Evolutionary conservation across 2,888 invertebrate genomes (phyloP).

Genomic region (Mesorhabditis belari): DNA sequence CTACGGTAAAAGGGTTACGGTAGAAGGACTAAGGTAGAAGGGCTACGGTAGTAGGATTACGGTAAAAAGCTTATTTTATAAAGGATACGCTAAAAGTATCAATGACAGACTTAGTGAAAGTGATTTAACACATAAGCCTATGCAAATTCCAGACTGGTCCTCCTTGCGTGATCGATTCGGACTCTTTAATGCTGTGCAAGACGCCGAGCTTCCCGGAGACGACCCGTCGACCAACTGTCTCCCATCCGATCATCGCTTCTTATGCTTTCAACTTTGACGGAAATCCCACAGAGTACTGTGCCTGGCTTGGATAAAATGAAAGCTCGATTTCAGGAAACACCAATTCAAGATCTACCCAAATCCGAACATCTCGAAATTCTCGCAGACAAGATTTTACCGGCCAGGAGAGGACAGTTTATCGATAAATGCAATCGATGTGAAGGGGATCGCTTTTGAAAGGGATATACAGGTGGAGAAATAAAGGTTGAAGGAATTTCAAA

Average conservation of each 20-base stretch:
- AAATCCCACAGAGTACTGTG: conserved; percentile 58
- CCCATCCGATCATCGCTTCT: conserved; percentile 69
- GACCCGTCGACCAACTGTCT: conserved; percentile 2
- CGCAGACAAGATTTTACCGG: conserved; percentile 26
- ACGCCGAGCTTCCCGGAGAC: conserved; percentile 34
- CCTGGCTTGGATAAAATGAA: neutral
- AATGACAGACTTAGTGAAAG: no score
- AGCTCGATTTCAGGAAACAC: conserved; percentile 11
- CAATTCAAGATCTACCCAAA: conserved; percentile 31
- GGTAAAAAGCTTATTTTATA: no score
- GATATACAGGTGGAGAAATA: conserved; percentile 13
- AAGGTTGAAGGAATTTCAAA: neutral
- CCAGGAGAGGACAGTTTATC: conserved; percentile 46
- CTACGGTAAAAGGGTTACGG: no score
- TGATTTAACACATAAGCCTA: no score
- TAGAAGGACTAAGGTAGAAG: no score
- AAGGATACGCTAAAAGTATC: no score
- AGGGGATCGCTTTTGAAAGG: conserved; percentile 64
- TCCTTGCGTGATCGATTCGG: conserved; percentile 26
- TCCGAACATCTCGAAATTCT: conserved; percentile 32
- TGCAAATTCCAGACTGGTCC: conserved; percentile 27
- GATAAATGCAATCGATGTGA: conserved; percentile 72
- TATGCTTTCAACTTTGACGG: conserved; percentile 95
- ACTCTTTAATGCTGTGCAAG: conserved; percentile 40
- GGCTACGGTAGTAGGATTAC: no score